phyloP scores from a whole-genome alignment of 2,888 invertebrate species.

The Celastrina argiolus region DNA sequence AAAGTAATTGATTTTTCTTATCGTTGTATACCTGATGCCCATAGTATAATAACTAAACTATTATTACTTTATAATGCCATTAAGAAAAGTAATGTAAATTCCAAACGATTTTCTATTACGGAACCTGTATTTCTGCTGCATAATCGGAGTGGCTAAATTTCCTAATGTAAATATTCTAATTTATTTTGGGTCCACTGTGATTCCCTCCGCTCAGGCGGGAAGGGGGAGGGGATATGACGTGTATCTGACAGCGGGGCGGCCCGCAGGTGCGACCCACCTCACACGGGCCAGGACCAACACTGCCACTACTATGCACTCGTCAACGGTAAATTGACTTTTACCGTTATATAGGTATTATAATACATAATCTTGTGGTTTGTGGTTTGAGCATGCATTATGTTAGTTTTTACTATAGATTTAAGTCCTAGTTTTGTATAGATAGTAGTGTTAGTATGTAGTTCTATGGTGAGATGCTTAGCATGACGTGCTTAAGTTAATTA shows the following conservation, averaged over 20 bases:
- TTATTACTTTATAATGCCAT: background rate
- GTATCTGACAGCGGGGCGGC: background rate
- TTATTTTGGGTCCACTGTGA: background rate
- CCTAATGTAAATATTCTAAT: constrained; percentile 4
- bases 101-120: background rate
- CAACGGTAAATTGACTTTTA: background rate
- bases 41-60: background rate
- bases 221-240: background rate
- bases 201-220: background rate
- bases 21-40: background rate
- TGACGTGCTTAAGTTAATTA: no score
- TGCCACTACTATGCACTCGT: background rate
- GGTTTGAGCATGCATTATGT: no score
- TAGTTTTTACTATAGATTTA: no score
- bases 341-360: background rate
- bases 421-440: no score
- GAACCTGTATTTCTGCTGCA: background rate
- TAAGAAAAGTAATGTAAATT: background rate
- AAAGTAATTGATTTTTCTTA: no score
- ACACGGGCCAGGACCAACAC: background rate
- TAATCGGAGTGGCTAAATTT: background rate
- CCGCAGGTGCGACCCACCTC: background rate
- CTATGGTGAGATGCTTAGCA: no score
- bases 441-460: no score
- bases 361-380: background rate